Evolutionary conservation across 2,113 vertebrate species (phyloP).

Genomic region (Aspidoscelis tigris): DNA sequence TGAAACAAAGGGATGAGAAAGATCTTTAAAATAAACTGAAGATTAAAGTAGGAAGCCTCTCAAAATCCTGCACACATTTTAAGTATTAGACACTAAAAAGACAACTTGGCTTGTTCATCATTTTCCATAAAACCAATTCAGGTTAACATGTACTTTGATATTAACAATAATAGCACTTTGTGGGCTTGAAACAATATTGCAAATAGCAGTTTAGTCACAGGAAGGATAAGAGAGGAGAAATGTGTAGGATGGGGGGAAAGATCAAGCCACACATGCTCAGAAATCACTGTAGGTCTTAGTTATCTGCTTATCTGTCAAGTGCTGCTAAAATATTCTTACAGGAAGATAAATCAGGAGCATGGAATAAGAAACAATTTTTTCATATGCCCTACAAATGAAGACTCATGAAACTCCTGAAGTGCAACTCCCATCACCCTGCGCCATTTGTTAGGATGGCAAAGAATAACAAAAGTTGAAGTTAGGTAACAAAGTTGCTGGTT

Average conservation of each 20-base stretch:
- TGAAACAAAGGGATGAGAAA: background rate
- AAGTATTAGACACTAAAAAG: background rate
- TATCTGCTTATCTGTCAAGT: background rate
- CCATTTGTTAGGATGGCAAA: too few relatives aligned
- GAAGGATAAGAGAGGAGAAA: background rate
- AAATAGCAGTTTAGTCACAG: background rate
- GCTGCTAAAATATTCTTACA: background rate
- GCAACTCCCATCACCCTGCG: too few relatives aligned
- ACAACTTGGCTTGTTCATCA: background rate
- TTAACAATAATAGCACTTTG: background rate
- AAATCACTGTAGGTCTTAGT: background rate
- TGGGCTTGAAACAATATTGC: background rate
- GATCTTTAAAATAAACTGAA: background rate
- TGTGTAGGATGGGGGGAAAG: background rate
- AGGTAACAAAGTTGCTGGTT: too few relatives aligned
- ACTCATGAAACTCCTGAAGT: background rate
- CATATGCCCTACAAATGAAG: accelerated
- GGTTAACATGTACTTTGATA: background rate
- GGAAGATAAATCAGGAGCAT: background rate
- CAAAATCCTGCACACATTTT: background rate
- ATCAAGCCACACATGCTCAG: background rate
- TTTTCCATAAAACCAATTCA: background rate
- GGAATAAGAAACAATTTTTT: background rate
- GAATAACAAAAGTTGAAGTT: too few relatives aligned
- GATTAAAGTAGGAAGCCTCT: background rate